phyloP scores from a whole-genome alignment of 1,140 invertebrate species.

The Mycetomoellerius zeteki region DNA sequence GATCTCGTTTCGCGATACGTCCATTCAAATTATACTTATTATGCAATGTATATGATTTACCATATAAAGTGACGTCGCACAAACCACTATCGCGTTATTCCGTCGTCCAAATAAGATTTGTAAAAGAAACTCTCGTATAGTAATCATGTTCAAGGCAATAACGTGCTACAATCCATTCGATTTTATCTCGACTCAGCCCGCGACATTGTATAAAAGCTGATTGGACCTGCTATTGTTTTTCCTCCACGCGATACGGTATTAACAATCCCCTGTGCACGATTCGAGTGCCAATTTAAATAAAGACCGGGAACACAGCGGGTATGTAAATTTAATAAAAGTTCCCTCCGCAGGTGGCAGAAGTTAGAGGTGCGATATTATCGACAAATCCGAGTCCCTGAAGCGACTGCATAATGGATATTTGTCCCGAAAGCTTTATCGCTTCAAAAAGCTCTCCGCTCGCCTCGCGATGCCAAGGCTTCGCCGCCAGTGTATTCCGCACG shows the following conservation, averaged over 20 bases:
- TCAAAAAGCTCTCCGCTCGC: conserved; percentile 33
- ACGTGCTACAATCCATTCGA: neutral
- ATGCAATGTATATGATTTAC: neutral
- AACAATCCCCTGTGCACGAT: conserved; percentile 23
- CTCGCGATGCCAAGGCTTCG: neutral
- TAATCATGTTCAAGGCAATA: conserved; percentile 8
- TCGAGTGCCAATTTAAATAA: conserved; percentile 52
- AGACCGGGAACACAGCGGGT: conserved; percentile 28
- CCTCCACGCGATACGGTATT: conserved; percentile 18
- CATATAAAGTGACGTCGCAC: neutral
- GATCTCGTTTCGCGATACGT: conserved; percentile 1
- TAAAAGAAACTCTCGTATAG: neutral
- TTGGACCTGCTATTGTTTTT: conserved; percentile 22
- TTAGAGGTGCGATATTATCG: conserved; percentile 62
- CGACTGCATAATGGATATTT: conserved; percentile 62
- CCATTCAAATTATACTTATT: neutral
- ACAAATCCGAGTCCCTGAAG: conserved; percentile 62
- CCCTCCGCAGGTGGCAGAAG: conserved; percentile 40
- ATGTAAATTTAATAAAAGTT: conserved; percentile 66
- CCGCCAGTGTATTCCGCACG: neutral
- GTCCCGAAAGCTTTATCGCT: conserved; percentile 41
- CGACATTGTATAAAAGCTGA: conserved; percentile 17
- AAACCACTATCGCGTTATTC: conserved; percentile 8
- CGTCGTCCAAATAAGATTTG: neutral
- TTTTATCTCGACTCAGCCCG: conserved; percentile 10